These are phyloP conservation scores for Amblyopsis rosae DNA, from an alignment of 2,113 vertebrate species.

Conservation along the genomic window DNA sequence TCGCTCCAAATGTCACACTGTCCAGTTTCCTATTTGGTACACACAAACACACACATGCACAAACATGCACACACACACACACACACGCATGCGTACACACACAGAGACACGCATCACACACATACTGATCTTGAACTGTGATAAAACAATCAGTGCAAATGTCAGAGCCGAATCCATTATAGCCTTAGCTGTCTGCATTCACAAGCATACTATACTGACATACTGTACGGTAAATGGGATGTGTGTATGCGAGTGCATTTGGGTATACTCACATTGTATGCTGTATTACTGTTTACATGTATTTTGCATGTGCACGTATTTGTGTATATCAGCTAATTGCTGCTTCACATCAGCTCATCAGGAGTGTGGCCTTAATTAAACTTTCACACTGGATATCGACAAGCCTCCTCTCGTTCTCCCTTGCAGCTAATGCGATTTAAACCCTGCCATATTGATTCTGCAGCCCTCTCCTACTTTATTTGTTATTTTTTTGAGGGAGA, in stretches of 20 bases:
- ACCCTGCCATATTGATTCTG: constrained; percentile 52
- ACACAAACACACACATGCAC: constrained; percentile 6
- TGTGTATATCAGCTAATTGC: not conserved
- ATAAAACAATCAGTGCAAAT: constrained; percentile 51
- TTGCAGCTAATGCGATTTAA: constrained; percentile 56
- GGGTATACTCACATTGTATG: not conserved
- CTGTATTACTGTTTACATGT: constrained; percentile 8
- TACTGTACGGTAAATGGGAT: constrained; percentile 14
- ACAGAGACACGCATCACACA: not conserved
- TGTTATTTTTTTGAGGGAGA: too few relatives aligned
- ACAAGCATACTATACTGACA: not conserved
- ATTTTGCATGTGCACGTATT: constrained; percentile 17
- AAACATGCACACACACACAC: constrained; percentile 5
- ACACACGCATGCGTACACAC: not conserved
- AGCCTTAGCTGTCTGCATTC: constrained; percentile 26
- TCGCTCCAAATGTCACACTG: constrained; percentile 61
- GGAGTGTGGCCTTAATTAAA: constrained; percentile 67
- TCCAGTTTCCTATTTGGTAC: not conserved
- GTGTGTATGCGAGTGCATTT: constrained; percentile 14
- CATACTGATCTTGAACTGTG: constrained; percentile 9
- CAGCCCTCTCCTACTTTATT: constrained; percentile 26
- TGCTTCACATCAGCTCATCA: constrained; percentile 36
- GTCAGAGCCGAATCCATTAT: constrained; percentile 59
- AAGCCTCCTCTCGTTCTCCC: constrained; percentile 45
- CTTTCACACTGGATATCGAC: constrained; percentile 64